These are phyloP conservation scores for Brachymystax lenok DNA, from an alignment of 2,797 vertebrate species.

Conservation along the genomic window DNA sequence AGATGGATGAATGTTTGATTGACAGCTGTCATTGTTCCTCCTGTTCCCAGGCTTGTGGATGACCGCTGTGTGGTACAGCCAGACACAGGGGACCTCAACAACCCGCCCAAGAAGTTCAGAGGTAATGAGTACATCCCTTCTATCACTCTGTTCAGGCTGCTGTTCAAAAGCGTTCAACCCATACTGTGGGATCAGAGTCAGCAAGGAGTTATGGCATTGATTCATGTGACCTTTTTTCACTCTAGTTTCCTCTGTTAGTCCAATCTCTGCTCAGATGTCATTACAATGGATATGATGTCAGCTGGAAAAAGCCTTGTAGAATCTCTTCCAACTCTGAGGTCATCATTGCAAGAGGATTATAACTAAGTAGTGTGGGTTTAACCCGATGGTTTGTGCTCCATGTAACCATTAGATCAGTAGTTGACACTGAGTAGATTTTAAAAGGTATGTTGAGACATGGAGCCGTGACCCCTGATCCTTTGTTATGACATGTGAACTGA, in stretches of 20 bases:
- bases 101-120: constrained; percentile 98
- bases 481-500: constrained; percentile 5
- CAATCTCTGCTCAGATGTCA: background rate
- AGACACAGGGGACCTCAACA: constrained; percentile 95
- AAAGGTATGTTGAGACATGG: background rate
- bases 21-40: constrained; percentile 25
- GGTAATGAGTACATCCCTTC: constrained; percentile 76
- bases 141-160: background rate
- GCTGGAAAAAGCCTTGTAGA: background rate
- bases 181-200: background rate
- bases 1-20: constrained; percentile 5
- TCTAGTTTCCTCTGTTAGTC: background rate
- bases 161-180: background rate
- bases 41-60: constrained; percentile 89
- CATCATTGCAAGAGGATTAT: background rate
- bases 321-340: background rate
- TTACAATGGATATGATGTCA: background rate
- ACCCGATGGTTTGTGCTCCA: background rate
- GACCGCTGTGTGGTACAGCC: constrained; percentile 98
- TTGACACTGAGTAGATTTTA: background rate
- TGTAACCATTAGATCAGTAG: background rate
- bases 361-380: background rate
- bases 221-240: background rate
- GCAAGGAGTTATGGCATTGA: background rate
- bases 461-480: background rate